Percentiles rank a stretch among this genome's conserved stretches.
Evolutionary conservation across 2,797 vertebrate species (phyloP).

Genomic region (Anableps anableps): DNA sequence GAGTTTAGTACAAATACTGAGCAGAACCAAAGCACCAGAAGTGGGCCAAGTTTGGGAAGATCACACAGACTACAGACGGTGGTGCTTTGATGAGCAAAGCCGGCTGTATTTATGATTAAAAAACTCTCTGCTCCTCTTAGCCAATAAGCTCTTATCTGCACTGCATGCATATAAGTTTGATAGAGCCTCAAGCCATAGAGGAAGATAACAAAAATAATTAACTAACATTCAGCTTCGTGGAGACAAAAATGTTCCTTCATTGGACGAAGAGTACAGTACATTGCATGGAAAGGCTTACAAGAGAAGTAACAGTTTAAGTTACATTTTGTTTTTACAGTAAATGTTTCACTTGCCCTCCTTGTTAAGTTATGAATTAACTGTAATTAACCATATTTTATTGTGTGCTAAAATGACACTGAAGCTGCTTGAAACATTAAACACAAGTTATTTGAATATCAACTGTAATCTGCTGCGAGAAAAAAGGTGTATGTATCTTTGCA

Average conservation of each 20-base stretch:
- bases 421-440: neutral
- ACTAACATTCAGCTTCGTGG: constrained; percentile 82
- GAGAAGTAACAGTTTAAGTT: constrained; percentile 48
- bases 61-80: constrained; percentile 76
- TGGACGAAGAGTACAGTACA: constrained; percentile 43
- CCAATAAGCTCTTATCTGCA: constrained; percentile 82
- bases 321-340: constrained; percentile 17
- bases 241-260: constrained; percentile 66
- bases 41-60: constrained; percentile 64
- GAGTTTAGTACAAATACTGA: neutral
- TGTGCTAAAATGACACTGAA: neutral
- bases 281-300: constrained; percentile 60
- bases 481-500: neutral
- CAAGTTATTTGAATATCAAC: neutral
- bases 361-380: neutral
- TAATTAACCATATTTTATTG: neutral
- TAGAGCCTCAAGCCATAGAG: constrained; percentile 79
- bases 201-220: constrained; percentile 87
- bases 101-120: constrained; percentile 80
- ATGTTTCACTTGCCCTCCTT: neutral
- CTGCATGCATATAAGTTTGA: constrained; percentile 80
- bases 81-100: constrained; percentile 79
- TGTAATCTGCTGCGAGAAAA: neutral
- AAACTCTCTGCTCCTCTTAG: constrained; percentile 70
- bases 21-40: constrained; percentile 40